Conservation (phyloP, 2,113 vertebrate genomes). For the Nymphicus hollandicus region DNA sequence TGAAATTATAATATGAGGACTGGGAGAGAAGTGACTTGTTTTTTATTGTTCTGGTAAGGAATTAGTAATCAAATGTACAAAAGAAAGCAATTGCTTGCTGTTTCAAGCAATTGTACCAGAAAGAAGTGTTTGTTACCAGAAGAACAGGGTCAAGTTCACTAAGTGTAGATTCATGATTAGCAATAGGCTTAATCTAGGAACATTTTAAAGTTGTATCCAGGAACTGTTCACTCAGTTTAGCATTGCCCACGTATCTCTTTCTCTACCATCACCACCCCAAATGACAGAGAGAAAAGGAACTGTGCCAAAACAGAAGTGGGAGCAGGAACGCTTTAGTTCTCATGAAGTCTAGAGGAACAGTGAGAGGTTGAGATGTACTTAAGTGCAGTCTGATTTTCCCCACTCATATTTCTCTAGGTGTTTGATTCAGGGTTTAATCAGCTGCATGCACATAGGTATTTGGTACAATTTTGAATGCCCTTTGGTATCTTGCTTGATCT, state of each 20-base stretch:
- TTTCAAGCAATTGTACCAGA: conserved; percentile 11
- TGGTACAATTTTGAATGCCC: neutral
- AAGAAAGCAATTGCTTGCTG: conserved; percentile 19
- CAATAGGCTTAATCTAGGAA: neutral
- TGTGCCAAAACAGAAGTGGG: neutral
- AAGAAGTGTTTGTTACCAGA: neutral
- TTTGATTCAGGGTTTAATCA: neutral
- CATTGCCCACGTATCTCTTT: neutral
- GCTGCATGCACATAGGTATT: neutral
- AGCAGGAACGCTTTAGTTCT: neutral
- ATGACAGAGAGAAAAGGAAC: neutral
- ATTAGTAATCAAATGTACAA: conserved; percentile 43
- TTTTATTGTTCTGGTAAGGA: conserved; percentile 51
- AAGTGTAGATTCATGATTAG: neutral
- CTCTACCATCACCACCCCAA: neutral
- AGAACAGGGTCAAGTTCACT: neutral
- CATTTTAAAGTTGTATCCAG: neutral
- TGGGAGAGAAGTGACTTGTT: neutral
- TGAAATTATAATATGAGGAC: conserved; percentile 15
- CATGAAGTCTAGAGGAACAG: neutral
- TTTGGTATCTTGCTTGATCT: neutral
- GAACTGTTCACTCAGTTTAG: neutral
- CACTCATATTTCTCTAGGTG: neutral
- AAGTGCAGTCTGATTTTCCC: neutral
- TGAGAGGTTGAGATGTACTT: neutral